Conservation (phyloP, 2,113 vertebrate genomes). For the Oncorhynchus masou region DNA sequence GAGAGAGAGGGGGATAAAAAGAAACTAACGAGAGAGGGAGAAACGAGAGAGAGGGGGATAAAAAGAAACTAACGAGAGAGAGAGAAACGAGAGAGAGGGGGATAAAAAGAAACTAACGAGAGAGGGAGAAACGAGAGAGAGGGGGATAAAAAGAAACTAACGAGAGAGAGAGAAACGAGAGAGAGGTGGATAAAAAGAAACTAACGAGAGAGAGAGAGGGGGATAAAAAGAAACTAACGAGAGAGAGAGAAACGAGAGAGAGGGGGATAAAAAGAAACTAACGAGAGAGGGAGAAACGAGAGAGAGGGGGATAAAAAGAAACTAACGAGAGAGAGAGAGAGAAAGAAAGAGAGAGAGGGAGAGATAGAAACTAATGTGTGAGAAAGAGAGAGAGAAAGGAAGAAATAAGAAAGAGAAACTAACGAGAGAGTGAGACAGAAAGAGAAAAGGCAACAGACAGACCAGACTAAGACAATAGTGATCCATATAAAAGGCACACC, state of each 20-base stretch:
- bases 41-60: too few species aligned
- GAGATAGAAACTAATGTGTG: neutral
- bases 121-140: neutral
- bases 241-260: neutral
- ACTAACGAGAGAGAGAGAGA: neutral
- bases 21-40: neutral
- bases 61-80: neutral
- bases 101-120: neutral
- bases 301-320: neutral
- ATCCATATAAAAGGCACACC: conserved; percentile 85
- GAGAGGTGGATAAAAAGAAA: too few species aligned
- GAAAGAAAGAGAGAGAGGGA: neutral
- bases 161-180: neutral
- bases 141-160: neutral
- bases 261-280: neutral
- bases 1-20: neutral
- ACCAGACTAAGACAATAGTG: conserved; percentile 25
- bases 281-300: neutral
- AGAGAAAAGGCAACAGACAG: neutral
- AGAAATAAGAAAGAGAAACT: neutral
- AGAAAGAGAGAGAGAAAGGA: neutral
- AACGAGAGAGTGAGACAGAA: neutral
- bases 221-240: too few species aligned
- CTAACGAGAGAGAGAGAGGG: too few species aligned
- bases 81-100: neutral